These are phyloP conservation scores for Cisticola juncidis DNA, from an alignment of 2,113 vertebrate species.

Conservation along the genomic window DNA sequence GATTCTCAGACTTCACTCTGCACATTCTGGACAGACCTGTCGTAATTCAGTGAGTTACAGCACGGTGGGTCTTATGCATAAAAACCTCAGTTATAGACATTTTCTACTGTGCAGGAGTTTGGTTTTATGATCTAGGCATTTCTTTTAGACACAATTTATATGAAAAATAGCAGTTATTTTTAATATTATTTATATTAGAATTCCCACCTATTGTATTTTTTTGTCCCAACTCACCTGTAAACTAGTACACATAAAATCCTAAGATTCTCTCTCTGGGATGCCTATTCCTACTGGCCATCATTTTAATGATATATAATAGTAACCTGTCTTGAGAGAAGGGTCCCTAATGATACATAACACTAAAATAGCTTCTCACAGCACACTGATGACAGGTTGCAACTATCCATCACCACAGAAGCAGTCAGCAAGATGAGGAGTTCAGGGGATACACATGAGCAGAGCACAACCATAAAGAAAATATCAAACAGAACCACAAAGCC, in stretches of 20 bases:
- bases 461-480: neutral
- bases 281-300: neutral
- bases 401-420: conserved; percentile 37
- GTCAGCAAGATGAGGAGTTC: conserved; percentile 19
- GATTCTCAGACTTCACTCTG: neutral
- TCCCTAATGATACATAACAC: conserved; percentile 34
- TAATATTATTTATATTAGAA: neutral
- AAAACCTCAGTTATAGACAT: neutral
- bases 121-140: neutral
- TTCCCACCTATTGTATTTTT: neutral
- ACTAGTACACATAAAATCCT: neutral
- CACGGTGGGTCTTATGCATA: neutral
- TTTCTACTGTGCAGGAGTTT: neutral
- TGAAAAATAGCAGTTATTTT: neutral
- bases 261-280: conserved; percentile 18
- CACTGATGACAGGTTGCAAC: neutral
- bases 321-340: conserved; percentile 41
- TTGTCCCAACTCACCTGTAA: neutral
- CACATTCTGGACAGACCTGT: neutral
- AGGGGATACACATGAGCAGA: conserved; percentile 3
- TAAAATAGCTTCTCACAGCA: conserved; percentile 30
- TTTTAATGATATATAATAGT: conserved; percentile 64
- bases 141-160: neutral
- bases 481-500: neutral
- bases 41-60: neutral